Base-by-base conservation (phyloP, 2,797 vertebrate species). In the Intellagama lesueurii region DNA sequence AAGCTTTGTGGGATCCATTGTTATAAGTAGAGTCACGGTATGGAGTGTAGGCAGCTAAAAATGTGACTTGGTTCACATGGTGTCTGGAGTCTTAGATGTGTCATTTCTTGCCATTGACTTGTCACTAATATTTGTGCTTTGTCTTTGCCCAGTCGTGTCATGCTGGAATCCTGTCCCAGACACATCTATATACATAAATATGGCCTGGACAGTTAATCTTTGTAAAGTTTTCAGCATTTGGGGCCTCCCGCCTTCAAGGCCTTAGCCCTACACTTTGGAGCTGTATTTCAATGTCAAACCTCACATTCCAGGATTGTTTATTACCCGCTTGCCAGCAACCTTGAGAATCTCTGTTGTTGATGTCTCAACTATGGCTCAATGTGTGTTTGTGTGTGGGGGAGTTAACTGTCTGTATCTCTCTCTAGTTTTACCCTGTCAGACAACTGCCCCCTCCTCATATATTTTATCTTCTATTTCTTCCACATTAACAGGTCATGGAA, bases 261-360 rank as follows among this genome's bases (percentile, higher is more conserved):
- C 87, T 90, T 88, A 66, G 70, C 89, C 91, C 86, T 7, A 75
- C 87, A 93, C 81, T 88, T 47, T 75, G 91, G 0, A 85, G 87
- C 60, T 68, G 4, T 90, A 87, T 91, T 91, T 92, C 84, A 87
- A 84, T 0, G 19, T 87, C 91, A 86, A 93, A 92, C 92, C 91
- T 83, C 91, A 86, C 92, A 92, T 95, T 92, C 94, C 93, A 91
- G 60, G 85, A 26, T 91, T 91, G 90, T 91, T 89, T 94, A 94
- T 93, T 88, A 84, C 83, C 86, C 3, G 0, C 0, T 0, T 0
- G 0, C 75, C 87, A 89, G 87, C 90, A 94, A 90, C 92, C 90
- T 91, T 92, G 92, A 88, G 85, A 91, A 66, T 7, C 11, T 72
- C 87, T 81, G 93, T 94, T 94, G 79, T 92, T 93, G 93, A 94